Evolutionary conservation across 2,888 invertebrate genomes (phyloP).

Genomic region (Phanerotoma sp.): DNA sequence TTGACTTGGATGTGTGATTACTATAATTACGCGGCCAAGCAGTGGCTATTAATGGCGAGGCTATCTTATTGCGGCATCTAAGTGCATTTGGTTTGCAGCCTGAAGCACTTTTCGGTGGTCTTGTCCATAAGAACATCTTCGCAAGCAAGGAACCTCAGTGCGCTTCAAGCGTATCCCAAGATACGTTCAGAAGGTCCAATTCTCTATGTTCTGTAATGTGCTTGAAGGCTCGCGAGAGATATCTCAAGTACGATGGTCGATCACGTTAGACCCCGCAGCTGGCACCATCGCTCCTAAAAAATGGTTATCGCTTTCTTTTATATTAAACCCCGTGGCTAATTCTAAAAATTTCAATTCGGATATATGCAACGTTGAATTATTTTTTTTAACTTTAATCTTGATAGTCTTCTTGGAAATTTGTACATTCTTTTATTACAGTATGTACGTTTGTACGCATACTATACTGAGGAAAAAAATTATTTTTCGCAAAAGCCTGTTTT

Average conservation of each 20-base stretch:
- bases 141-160: slow-evolving; percentile 2
- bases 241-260: slow-evolving; percentile 12
- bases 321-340: background rate
- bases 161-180: background rate
- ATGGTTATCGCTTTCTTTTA: slow-evolving; percentile 12
- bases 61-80: slow-evolving; percentile 50
- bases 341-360: slow-evolving; percentile 12
- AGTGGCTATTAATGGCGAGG: slow-evolving; percentile 47
- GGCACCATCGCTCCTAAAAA: slow-evolving; percentile 7
- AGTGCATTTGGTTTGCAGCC: slow-evolving; percentile 40
- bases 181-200: slow-evolving; percentile 1
- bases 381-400: background rate
- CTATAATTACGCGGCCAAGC: slow-evolving; percentile 49
- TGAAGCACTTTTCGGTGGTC: slow-evolving; percentile 32
- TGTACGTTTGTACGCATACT: too few relatives aligned
- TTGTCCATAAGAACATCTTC: background rate
- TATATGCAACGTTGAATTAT: background rate
- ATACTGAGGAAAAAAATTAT: too few relatives aligned
- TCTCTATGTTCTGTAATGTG: slow-evolving; percentile 4
- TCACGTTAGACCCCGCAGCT: slow-evolving; percentile 2
- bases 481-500: too few relatives aligned
- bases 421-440: background rate
- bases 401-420: background rate
- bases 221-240: slow-evolving; percentile 13
- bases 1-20: slow-evolving; percentile 43